A percentile compares a stretch with the other conserved stretches of the same genome.
These are phyloP conservation scores for Elgaria multicarinata DNA, from an alignment of 2,113 vertebrate species.

Conservation along the genomic window DNA sequence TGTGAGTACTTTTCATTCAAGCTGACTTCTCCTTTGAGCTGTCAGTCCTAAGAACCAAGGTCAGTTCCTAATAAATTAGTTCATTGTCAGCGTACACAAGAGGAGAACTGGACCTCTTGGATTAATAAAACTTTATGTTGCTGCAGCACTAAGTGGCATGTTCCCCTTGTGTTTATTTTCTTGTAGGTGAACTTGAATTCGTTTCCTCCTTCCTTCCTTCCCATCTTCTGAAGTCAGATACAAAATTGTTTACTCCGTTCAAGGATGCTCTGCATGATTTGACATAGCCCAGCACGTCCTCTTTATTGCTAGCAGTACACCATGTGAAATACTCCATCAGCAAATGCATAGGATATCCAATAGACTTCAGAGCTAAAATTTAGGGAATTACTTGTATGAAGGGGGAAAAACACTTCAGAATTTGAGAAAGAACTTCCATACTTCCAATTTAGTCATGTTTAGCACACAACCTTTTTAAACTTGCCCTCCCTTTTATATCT, in stretches of 20 bases:
- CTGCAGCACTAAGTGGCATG: background rate
- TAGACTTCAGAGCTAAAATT: constrained; percentile 19
- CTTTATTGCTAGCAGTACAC: background rate
- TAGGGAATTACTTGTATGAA: constrained; percentile 41
- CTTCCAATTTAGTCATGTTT: constrained; percentile 65
- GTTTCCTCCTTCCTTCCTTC: constrained; percentile 20
- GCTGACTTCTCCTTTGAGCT: too few relatives aligned
- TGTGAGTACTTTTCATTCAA: background rate
- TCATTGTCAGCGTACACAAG: background rate
- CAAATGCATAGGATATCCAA: constrained; percentile 2
- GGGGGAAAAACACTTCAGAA: background rate
- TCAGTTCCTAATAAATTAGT: background rate
- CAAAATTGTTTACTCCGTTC: constrained; percentile 9
- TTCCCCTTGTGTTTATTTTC: background rate
- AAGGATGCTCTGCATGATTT: constrained; percentile 8
- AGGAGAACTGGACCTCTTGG: background rate
- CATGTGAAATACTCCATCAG: constrained; percentile 20
- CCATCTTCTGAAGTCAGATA: background rate
- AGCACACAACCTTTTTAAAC: constrained; percentile 65
- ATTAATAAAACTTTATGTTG: background rate
- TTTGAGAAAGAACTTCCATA: constrained; percentile 39
- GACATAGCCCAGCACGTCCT: background rate
- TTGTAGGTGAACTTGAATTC: constrained; percentile 12
- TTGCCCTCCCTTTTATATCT: constrained; percentile 48
- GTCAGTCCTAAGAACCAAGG: background rate